Percentiles rank a stretch among this genome's conserved stretches.
These are phyloP conservation scores for Cynoglossus semilaevis DNA, from an alignment of 2,113 vertebrate species.

Conservation along the genomic window DNA sequence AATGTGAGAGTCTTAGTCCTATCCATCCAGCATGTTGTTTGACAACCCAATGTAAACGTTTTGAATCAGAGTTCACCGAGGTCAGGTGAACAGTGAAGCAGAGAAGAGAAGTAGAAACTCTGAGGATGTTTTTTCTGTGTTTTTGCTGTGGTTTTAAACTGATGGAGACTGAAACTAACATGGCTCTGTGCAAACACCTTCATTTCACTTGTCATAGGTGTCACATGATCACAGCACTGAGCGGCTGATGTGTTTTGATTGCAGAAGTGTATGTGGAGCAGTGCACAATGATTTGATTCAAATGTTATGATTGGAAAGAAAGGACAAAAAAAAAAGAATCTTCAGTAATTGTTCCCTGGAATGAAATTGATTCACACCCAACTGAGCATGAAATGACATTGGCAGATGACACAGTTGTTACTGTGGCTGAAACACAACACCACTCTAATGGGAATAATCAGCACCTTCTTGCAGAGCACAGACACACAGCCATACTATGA, in stretches of 20 bases:
- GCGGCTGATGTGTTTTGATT: slow-evolving; percentile 58
- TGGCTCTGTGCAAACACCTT: slow-evolving; percentile 24
- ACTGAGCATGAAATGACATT: slow-evolving; percentile 80
- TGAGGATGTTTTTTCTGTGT: slow-evolving; percentile 6
- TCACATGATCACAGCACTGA: slow-evolving; percentile 42
- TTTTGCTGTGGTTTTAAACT: slow-evolving; percentile 40
- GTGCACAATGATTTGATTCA: slow-evolving; percentile 69
- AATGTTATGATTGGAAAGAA: slow-evolving; percentile 71
- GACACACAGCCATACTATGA: slow-evolving; percentile 20
- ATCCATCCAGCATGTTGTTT: slow-evolving; percentile 60
- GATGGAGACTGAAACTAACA: slow-evolving; percentile 36
- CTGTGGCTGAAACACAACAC: slow-evolving; percentile 73
- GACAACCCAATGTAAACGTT: slow-evolving; percentile 64
- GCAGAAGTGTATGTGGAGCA: slow-evolving; percentile 58
- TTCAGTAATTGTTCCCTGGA: slow-evolving; percentile 79
- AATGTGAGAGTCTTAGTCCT: slow-evolving; percentile 57
- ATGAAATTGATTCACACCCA: slow-evolving; percentile 82
- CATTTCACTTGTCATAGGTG: slow-evolving; percentile 35
- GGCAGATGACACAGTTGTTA: slow-evolving; percentile 79
- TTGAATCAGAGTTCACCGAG: slow-evolving; percentile 55
- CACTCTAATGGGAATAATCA: slow-evolving; percentile 76
- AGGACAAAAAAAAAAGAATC: slow-evolving; percentile 58
- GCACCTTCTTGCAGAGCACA: slow-evolving; percentile 61
- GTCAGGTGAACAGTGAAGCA: slow-evolving; percentile 56
- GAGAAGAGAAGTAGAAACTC: slow-evolving; percentile 15